phyloP scores from a whole-genome alignment of 2,888 invertebrate species.

The Leptura quadrifasciata region DNA sequence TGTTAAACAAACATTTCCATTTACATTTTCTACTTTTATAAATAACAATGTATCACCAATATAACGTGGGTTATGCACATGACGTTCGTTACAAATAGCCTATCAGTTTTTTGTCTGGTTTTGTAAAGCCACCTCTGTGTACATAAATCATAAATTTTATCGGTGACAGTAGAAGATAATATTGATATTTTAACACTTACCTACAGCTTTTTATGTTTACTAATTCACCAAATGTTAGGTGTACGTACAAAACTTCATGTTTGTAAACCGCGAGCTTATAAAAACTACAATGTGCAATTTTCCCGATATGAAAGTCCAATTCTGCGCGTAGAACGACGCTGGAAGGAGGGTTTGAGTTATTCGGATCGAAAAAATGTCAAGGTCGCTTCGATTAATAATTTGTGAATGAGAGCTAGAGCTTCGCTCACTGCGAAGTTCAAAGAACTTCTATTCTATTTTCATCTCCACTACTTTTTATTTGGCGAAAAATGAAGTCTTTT shows the following conservation, averaged over 20 bases:
- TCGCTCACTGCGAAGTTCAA: conserved; percentile 62
- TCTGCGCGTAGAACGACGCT: conserved; percentile 52
- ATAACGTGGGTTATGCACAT: conserved; percentile 46
- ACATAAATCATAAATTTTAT: conserved; percentile 70
- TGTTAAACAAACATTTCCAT: background rate
- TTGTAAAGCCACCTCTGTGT: conserved; percentile 54
- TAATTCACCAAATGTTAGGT: conserved; percentile 41
- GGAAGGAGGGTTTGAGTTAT: conserved; percentile 65
- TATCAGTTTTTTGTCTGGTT: conserved; percentile 62
- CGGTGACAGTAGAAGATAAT: conserved; percentile 69
- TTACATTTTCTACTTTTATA: background rate
- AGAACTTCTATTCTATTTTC: conserved; percentile 60
- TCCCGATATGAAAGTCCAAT: conserved; percentile 49
- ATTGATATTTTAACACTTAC: conserved; percentile 70
- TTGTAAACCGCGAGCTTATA: conserved; percentile 25
- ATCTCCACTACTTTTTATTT: conserved; percentile 37
- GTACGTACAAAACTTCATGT: conserved; percentile 12
- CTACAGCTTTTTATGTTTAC: conserved; percentile 52
- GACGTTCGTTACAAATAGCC: conserved; percentile 64
- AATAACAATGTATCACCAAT: conserved; percentile 23
- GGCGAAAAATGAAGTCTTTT: conserved; percentile 33
- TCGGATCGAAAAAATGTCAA: conserved; percentile 71
- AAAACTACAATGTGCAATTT: conserved; percentile 43
- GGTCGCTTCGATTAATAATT: conserved; percentile 72
- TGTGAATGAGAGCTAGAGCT: conserved; percentile 68